Conservation (phyloP, 2,797 vertebrate species). For the Acanthis flammea region DNA sequence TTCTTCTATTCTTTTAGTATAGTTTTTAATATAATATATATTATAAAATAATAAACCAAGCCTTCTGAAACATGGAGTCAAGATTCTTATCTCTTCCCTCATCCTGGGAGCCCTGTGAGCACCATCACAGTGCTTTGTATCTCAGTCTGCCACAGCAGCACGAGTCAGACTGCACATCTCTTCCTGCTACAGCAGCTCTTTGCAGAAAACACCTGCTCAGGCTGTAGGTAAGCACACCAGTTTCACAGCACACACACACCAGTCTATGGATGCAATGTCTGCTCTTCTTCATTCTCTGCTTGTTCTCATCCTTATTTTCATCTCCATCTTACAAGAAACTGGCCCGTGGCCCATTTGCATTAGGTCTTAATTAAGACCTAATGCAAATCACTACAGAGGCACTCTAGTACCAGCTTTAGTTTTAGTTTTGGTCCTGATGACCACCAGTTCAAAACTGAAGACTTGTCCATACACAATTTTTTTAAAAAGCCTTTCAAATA, state of each 20-base stretch:
- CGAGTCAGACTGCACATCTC: neutral
- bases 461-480: neutral
- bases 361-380: neutral
- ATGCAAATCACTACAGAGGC: neutral
- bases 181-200: neutral
- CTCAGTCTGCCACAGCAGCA: neutral
- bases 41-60: too few relatives aligned
- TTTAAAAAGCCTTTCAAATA: neutral
- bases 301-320: neutral
- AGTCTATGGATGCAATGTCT: accelerated
- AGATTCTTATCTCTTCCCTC: too few relatives aligned
- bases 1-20: too few relatives aligned
- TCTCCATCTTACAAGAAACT: neutral
- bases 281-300: neutral
- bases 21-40: too few relatives aligned
- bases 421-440: neutral
- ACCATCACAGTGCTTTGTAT: neutral
- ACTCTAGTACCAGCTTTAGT: neutral
- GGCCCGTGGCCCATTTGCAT: neutral
- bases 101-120: too few relatives aligned
- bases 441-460: neutral
- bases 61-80: too few relatives aligned
- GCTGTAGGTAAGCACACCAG: neutral
- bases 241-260: neutral
- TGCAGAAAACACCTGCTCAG: neutral